These are phyloP conservation scores for Lochmaea capreae DNA, from an alignment of 2,888 invertebrate genomes.

Conservation along the genomic window DNA sequence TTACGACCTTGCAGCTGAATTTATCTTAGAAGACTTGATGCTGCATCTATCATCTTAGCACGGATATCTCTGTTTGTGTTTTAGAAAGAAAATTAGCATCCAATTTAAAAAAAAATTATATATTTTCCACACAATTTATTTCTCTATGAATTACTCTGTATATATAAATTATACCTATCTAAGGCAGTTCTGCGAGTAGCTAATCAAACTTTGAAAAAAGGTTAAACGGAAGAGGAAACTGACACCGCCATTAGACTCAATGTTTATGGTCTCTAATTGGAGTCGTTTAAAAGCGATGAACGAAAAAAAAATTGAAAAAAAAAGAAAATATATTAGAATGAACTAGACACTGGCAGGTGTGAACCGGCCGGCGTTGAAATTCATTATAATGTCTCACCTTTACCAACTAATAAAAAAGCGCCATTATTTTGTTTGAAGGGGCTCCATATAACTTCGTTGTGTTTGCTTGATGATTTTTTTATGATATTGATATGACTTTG, in stretches of 20 bases:
- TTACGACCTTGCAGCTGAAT: too few species aligned
- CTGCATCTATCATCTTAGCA: too few species aligned
- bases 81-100: too few species aligned
- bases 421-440: conserved; percentile 14
- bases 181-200: conserved; percentile 18
- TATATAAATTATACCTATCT: conserved; percentile 16
- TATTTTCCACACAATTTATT: background rate
- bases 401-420: conserved; percentile 11
- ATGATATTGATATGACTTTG: conserved; percentile 7
- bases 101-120: too few species aligned
- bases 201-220: conserved; percentile 32
- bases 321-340: conserved; percentile 15
- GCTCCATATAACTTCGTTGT: conserved; percentile 1
- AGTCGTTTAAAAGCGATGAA: conserved; percentile 30
- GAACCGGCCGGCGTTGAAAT: conserved; percentile 21
- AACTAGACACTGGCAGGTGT: conserved; percentile 27
- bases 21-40: too few species aligned
- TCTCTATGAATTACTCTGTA: conserved; percentile 1
- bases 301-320: conserved; percentile 18
- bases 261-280: conserved; percentile 39
- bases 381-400: conserved; percentile 31
- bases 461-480: conserved; percentile 3
- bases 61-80: too few species aligned
- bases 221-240: conserved; percentile 32
- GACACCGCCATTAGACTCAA: conserved; percentile 35